Evolutionary conservation across 2,113 vertebrate genomes (phyloP).

Genomic region (Acanthochromis polyacanthus): DNA sequence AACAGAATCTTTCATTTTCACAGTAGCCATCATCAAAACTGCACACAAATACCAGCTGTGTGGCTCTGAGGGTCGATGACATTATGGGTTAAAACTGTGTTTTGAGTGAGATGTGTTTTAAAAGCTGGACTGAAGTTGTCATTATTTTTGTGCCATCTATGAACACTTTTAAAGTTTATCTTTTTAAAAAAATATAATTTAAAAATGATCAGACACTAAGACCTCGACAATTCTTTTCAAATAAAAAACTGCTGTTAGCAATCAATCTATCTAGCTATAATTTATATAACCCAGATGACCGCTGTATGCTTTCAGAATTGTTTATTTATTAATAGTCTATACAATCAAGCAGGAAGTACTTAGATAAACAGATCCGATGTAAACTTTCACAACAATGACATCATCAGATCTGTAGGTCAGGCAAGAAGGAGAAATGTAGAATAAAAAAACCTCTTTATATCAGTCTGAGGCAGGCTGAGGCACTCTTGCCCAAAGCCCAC

Average conservation of each 20-base stretch:
- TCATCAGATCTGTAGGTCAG: background rate
- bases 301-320: background rate
- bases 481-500: constrained; percentile 38
- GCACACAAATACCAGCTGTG: background rate
- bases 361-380: too few species aligned
- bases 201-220: background rate
- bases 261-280: background rate
- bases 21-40: constrained; percentile 9
- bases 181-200: background rate
- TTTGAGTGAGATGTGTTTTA: background rate
- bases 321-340: too few species aligned
- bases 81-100: background rate
- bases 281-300: background rate
- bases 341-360: background rate
- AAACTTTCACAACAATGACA: background rate
- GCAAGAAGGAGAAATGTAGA: background rate
- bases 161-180: background rate
- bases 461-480: background rate
- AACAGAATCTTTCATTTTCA: constrained; percentile 39
- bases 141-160: background rate
- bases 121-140: background rate
- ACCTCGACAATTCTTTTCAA: background rate
- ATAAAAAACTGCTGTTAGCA: background rate
- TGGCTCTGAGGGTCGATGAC: background rate
- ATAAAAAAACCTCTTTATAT: background rate